Evolutionary conservation across 1,140 invertebrate species (phyloP).

Genomic region (Drosophila malerkotliana): DNA sequence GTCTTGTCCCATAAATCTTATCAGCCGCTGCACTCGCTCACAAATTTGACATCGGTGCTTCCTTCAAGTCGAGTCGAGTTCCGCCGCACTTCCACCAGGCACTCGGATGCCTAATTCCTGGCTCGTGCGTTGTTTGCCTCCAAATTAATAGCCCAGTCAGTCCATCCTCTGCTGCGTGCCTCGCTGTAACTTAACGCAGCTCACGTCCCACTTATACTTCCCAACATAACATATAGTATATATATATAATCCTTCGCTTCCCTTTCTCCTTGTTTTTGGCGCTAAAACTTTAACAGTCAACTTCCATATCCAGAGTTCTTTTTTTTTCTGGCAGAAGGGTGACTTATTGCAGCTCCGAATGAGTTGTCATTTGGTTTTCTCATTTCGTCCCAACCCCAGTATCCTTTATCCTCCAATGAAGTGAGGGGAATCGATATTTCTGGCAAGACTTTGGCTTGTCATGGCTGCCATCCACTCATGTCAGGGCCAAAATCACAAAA

Average conservation of each 20-base stretch:
- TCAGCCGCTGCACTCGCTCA: conserved; percentile 73
- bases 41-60: conserved; percentile 60
- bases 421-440: conserved; percentile 41
- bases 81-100: conserved; percentile 35
- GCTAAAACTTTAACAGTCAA: conserved; percentile 55
- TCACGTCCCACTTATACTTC: conserved; percentile 52
- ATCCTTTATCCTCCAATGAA: conserved; percentile 30
- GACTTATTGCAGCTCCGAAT: conserved; percentile 72
- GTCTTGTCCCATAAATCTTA: conserved; percentile 66
- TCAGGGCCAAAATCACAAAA: conserved; percentile 36
- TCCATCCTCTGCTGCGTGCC: conserved; percentile 53
- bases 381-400: conserved; percentile 17
- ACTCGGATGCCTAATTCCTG: conserved; percentile 50
- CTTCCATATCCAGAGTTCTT: conserved; percentile 24
- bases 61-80: not conserved
- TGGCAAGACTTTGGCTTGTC: conserved; percentile 25
- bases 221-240: not conserved
- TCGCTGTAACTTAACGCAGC: conserved; percentile 74
- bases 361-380: conserved; percentile 64
- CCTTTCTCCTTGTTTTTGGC: conserved; percentile 58
- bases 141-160: conserved; percentile 55
- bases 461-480: conserved; percentile 49
- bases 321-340: conserved; percentile 56
- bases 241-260: conserved; percentile 3
- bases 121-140: conserved; percentile 56